Conservation (phyloP, 2,113 vertebrate species). For the Dolichotis patagonum region DNA sequence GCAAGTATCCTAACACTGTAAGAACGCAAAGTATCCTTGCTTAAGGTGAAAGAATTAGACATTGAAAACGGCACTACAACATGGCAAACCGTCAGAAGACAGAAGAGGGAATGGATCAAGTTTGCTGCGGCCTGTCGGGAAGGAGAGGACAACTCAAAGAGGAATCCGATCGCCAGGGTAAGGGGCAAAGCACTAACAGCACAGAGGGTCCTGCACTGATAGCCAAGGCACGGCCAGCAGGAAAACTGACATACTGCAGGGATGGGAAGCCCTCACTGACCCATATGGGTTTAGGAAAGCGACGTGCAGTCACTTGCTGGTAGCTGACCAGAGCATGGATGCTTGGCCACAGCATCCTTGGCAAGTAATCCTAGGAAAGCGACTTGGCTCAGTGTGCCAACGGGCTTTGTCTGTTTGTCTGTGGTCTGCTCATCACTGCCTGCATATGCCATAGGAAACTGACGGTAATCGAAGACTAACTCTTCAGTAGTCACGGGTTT, state of each 20-base stretch:
- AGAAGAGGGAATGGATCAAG: conserved; percentile 90
- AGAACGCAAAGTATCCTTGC: conserved; percentile 48
- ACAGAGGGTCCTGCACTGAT: background rate
- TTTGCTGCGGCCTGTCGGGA: conserved; percentile 87
- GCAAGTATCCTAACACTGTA: background rate
- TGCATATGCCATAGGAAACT: background rate
- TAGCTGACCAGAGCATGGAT: background rate
- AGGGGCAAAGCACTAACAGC: conserved; percentile 70
- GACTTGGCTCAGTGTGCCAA: background rate
- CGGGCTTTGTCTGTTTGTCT: background rate
- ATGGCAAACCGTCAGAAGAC: conserved; percentile 87
- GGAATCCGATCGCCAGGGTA: conserved; percentile 90
- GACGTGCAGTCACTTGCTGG: background rate
- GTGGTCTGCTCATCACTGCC: background rate
- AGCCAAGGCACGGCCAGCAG: background rate
- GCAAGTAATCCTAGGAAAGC: background rate
- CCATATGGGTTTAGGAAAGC: background rate
- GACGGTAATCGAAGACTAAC: background rate
- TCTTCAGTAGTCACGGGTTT: background rate
- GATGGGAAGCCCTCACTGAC: background rate
- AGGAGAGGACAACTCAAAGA: conserved; percentile 88
- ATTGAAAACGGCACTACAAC: conserved; percentile 82
- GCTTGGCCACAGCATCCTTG: too few relatives aligned
- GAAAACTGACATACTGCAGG: background rate
- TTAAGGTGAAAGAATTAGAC: conserved; percentile 88